A percentile compares a stretch with the other conserved stretches of the same genome.
phyloP scores from a whole-genome alignment of 2,888 invertebrate genomes.

The Petrolisthes manimaculis region DNA sequence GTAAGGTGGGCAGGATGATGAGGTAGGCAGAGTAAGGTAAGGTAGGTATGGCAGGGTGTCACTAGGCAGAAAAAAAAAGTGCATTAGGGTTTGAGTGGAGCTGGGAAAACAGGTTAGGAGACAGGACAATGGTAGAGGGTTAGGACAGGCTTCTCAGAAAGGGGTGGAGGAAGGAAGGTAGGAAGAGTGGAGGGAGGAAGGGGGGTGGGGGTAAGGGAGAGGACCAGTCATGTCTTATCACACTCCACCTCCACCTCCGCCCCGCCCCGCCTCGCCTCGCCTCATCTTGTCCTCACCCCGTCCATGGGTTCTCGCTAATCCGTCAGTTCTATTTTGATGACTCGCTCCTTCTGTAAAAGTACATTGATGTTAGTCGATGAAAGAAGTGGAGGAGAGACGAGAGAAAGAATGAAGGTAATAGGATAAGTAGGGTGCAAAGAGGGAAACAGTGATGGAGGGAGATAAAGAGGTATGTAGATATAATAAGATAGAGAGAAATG shows the following conservation, averaged over 20 bases:
- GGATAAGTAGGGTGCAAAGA: background rate
- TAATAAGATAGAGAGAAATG: slow-evolving; percentile 25
- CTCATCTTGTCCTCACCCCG: background rate
- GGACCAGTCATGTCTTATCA: background rate
- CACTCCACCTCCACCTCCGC: background rate
- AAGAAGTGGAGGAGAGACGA: background rate
- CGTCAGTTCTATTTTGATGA: slow-evolving; percentile 61
- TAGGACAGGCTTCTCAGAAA: background rate
- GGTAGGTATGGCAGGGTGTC: background rate
- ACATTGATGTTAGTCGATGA: background rate
- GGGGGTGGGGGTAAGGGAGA: background rate
- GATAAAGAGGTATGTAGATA: slow-evolving; percentile 20
- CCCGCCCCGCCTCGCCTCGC: background rate
- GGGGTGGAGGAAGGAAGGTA: slow-evolving; percentile 8
- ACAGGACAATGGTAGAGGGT: background rate
- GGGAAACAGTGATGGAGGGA: slow-evolving; percentile 11
- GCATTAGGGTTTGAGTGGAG: background rate
- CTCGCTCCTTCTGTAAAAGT: slow-evolving; percentile 56
- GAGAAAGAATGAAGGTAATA: background rate
- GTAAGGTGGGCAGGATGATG: background rate
- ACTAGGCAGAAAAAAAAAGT: no score
- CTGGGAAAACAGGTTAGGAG: background rate
- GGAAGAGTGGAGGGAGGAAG: background rate
- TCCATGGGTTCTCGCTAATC: slow-evolving; percentile 17
- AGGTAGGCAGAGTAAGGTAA: background rate